Evolutionary conservation across 2,888 invertebrate genomes (phyloP).

Genomic region (Eupeodes luniger): DNA sequence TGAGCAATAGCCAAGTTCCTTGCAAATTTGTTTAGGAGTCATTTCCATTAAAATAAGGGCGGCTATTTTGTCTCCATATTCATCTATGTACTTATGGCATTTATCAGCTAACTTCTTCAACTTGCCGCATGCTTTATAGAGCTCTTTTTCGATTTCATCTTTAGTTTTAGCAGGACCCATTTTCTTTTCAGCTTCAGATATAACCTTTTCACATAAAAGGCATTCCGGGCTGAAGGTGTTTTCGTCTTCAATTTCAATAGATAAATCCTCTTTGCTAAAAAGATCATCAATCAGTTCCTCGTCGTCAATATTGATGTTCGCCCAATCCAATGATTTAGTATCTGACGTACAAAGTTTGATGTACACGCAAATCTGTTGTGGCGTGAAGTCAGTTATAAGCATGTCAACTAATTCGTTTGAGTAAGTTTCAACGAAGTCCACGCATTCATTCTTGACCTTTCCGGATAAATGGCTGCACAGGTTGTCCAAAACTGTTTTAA

Average conservation of each 20-base stretch:
- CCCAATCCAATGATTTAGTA: conserved; percentile 81
- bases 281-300: conserved; percentile 22
- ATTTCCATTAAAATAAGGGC: conserved; percentile 88
- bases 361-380: conserved; percentile 91
- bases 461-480: conserved; percentile 89
- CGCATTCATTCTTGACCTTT: conserved; percentile 88
- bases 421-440: conserved; percentile 91
- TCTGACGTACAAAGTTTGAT: conserved; percentile 89
- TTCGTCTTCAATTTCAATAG: conserved; percentile 85
- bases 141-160: conserved; percentile 81
- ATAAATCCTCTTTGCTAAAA: conserved; percentile 74
- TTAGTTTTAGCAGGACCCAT: conserved; percentile 81
- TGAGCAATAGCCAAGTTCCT: conserved; percentile 87
- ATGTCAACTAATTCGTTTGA: conserved; percentile 91
- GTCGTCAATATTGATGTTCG: conserved; percentile 78
- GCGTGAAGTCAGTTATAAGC: conserved; percentile 90
- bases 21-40: conserved; percentile 89
- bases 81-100: conserved; percentile 89
- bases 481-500: conserved; percentile 88
- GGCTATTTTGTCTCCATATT: conserved; percentile 90
- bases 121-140: conserved; percentile 81
- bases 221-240: conserved; percentile 79
- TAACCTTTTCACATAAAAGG: conserved; percentile 81
- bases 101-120: conserved; percentile 84
- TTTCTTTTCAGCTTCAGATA: conserved; percentile 81